Percentiles rank a stretch among this genome's conserved stretches.
These are phyloP conservation scores for Dendropsophus ebraccatus DNA, from an alignment of 2,113 vertebrate genomes.

Conservation along the genomic window DNA sequence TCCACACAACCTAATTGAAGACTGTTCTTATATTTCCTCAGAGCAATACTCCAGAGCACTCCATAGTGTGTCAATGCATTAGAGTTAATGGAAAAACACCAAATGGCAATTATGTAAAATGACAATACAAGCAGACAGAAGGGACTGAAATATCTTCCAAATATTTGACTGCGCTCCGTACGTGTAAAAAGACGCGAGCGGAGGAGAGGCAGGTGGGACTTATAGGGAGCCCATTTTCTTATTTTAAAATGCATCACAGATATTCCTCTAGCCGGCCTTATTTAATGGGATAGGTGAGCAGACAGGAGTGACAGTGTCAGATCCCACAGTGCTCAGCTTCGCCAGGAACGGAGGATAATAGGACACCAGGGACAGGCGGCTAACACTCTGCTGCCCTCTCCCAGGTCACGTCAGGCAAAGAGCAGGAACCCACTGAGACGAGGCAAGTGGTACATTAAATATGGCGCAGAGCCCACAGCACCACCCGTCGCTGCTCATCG, in stretches of 20 bases:
- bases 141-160: not conserved
- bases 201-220: not conserved
- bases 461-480: not conserved
- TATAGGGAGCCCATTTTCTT: not conserved
- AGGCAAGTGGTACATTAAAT: constrained; percentile 64
- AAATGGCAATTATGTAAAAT: constrained; percentile 40
- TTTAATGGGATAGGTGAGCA: constrained; percentile 54
- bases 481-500: not conserved
- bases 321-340: constrained; percentile 76
- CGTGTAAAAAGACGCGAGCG: not conserved
- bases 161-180: constrained; percentile 23
- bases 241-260: constrained; percentile 38
- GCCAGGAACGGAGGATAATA: constrained; percentile 84
- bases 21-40: constrained; percentile 9
- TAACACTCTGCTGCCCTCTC: constrained; percentile 76
- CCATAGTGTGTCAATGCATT: constrained; percentile 31
- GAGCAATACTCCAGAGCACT: constrained; percentile 32
- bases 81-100: constrained; percentile 39
- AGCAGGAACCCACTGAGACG: constrained; percentile 78
- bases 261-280: constrained; percentile 35
- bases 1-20: constrained; percentile 39
- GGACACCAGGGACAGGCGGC: constrained; percentile 78
- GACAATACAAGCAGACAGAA: constrained; percentile 5
- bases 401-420: constrained; percentile 76
- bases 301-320: constrained; percentile 77